These are phyloP conservation scores for Hypsopygia costalis DNA, from an alignment of 2,888 invertebrate genomes.

Conservation along the genomic window DNA sequence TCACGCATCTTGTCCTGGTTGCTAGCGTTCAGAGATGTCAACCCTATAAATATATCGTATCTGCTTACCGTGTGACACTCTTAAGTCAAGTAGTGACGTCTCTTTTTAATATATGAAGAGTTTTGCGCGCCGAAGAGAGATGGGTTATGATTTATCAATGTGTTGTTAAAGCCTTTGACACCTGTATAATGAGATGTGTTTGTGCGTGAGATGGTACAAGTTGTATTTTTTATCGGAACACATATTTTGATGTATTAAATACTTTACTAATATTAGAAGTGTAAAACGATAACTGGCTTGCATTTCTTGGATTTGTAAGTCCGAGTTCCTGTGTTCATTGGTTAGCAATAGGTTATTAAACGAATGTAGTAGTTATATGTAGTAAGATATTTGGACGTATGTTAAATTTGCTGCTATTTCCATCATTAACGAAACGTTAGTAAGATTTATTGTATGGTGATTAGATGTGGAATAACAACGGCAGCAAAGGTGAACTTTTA, in stretches of 20 bases:
- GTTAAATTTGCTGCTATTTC: constrained; percentile 33
- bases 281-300: constrained; percentile 33
- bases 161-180: too few species aligned
- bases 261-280: constrained; percentile 13
- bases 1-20: too few species aligned
- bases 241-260: constrained; percentile 8
- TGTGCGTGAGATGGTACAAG: background rate
- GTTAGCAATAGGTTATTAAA: constrained; percentile 43
- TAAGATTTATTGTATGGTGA: too few species aligned
- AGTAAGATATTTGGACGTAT: constrained; percentile 33
- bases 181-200: too few species aligned
- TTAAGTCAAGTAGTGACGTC: too few species aligned
- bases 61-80: too few species aligned
- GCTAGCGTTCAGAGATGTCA: too few species aligned
- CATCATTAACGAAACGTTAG: constrained; percentile 16
- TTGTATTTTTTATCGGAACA: constrained; percentile 1
- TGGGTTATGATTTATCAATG: too few species aligned
- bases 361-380: constrained; percentile 29
- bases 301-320: constrained; percentile 54
- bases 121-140: too few species aligned
- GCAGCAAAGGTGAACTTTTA: constrained; percentile 27
- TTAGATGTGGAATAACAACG: too few species aligned
- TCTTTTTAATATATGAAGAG: too few species aligned
- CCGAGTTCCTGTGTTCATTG: constrained; percentile 70
- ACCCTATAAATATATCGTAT: too few species aligned